Evolutionary conservation across 2,113 vertebrate species (phyloP).

Genomic region (Patagioenas fasciata): DNA sequence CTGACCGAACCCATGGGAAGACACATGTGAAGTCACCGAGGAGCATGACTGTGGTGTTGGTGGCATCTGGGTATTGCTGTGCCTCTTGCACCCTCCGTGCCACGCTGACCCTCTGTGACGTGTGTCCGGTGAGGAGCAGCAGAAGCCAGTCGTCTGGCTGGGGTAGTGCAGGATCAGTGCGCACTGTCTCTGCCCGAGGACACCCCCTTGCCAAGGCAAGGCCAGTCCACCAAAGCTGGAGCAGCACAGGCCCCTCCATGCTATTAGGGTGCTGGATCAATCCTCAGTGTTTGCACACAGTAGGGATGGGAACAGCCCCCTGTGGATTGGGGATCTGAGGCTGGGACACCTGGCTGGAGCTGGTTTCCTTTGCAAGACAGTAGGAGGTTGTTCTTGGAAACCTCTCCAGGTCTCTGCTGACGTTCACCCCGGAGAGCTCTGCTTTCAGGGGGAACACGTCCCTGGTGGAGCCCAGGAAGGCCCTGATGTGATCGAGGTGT

Average conservation of each 20-base stretch:
- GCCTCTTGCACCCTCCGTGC: not conserved
- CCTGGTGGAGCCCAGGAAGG: not conserved
- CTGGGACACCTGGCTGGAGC: not conserved
- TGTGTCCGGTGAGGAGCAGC: not conserved
- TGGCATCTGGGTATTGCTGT: not conserved
- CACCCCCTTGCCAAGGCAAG: not conserved
- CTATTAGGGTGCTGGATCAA: not conserved
- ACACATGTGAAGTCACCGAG: not conserved
- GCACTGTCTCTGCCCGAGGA: not conserved
- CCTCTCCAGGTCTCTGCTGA: not conserved
- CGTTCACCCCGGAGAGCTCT: not conserved
- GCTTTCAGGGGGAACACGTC: not conserved
- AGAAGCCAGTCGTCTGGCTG: not conserved
- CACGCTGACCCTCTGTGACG: not conserved
- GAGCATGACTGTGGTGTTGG: not conserved
- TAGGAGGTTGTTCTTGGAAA: not conserved
- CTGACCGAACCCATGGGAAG: not conserved
- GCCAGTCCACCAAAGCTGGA: not conserved
- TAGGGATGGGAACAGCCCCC: not conserved
- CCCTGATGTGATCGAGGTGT: not conserved
- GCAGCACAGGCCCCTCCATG: not conserved
- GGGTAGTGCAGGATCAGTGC: not conserved
- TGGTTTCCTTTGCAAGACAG: not conserved
- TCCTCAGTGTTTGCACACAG: not conserved
- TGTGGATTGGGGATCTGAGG: not conserved